A percentile compares a stretch with the other conserved stretches of the same genome.
Conservation (phyloP, 53 echinoderm and acorn worm genomes). For the Echinarachnius parma region DNA sequence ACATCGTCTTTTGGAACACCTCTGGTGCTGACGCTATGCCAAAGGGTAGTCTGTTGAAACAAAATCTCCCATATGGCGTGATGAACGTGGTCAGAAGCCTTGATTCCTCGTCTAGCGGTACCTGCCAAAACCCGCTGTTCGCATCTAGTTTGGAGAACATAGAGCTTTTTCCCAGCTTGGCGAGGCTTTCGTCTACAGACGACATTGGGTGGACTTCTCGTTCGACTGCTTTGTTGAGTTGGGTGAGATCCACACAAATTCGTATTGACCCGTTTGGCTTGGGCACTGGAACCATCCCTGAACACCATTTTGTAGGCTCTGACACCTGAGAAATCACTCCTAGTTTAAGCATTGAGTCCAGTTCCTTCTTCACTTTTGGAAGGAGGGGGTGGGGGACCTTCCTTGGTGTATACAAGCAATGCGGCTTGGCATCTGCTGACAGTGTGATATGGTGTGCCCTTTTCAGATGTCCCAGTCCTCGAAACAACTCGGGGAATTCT, state of each 20-base stretch:
- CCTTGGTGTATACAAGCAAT: constrained; percentile 18
- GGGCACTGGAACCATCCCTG: constrained; percentile 47
- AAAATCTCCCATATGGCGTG: constrained; percentile 38
- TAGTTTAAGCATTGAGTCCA: constrained; percentile 41
- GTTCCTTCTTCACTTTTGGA: constrained; percentile 41
- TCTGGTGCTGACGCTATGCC: constrained; percentile 57
- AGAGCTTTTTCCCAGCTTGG: constrained; percentile 14
- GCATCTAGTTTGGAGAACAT: constrained; percentile 43
- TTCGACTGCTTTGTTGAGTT: constrained; percentile 40
- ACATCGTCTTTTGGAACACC: constrained; percentile 43
- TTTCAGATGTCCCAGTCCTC: constrained; percentile 35
- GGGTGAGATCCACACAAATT: constrained; percentile 53
- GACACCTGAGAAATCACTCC: constrained; percentile 49
- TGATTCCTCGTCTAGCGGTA: constrained; percentile 40
- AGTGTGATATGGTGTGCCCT: constrained; percentile 32
- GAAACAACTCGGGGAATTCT: constrained; percentile 35
- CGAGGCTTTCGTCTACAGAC: constrained; percentile 32
- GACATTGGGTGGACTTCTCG: constrained; percentile 43
- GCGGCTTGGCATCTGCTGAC: constrained; percentile 17
- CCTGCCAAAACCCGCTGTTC: constrained; percentile 60
- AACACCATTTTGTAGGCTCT: constrained; percentile 28
- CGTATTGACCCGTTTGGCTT: constrained; percentile 42
- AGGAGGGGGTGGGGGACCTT: constrained; percentile 43
- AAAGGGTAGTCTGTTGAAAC: constrained; percentile 52
- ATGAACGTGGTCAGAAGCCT: constrained; percentile 33